Percentiles rank a stretch among this genome's conserved stretches.
Evolutionary conservation across 2,888 invertebrate genomes (phyloP).

Genomic region (Vanessa cardui): DNA sequence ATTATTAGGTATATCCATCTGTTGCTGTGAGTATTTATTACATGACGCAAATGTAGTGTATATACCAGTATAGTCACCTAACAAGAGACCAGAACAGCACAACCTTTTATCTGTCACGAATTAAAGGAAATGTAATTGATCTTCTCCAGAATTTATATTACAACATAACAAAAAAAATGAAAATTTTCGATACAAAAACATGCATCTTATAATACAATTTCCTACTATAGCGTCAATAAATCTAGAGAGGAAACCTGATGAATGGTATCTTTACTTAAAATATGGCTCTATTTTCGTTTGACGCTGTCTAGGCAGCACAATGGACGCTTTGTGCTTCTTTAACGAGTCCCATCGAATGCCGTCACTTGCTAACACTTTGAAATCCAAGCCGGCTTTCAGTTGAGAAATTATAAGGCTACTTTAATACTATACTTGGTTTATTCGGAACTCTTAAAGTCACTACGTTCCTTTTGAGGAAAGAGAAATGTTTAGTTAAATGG

Average conservation of each 20-base stretch:
- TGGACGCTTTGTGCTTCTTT: slow-evolving; percentile 45
- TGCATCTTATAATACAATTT: background rate
- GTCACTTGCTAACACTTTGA: slow-evolving; percentile 41
- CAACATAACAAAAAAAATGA: too few relatives aligned
- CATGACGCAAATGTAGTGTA: too few relatives aligned
- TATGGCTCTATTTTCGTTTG: slow-evolving; percentile 40
- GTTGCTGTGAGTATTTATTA: too few relatives aligned
- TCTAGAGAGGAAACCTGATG: slow-evolving; percentile 10
- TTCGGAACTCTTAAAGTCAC: background rate
- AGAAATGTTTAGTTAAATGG: background rate
- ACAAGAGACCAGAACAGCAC: too few relatives aligned
- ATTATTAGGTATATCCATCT: too few relatives aligned
- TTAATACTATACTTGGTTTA: slow-evolving; percentile 17
- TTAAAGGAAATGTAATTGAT: too few relatives aligned
- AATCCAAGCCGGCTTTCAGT: slow-evolving; percentile 42
- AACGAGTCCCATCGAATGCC: slow-evolving; percentile 39
- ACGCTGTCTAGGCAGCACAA: slow-evolving; percentile 41
- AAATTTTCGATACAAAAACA: too few relatives aligned
- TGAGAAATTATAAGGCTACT: slow-evolving; percentile 27
- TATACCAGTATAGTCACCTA: too few relatives aligned
- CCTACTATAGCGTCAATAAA: slow-evolving; percentile 6
- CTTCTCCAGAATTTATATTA: too few relatives aligned
- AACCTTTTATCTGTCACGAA: too few relatives aligned
- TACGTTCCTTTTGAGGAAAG: background rate
- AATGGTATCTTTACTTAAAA: slow-evolving; percentile 22